phyloP scores from a whole-genome alignment of 2,113 vertebrate genomes.

The Geothlypis trichas region DNA sequence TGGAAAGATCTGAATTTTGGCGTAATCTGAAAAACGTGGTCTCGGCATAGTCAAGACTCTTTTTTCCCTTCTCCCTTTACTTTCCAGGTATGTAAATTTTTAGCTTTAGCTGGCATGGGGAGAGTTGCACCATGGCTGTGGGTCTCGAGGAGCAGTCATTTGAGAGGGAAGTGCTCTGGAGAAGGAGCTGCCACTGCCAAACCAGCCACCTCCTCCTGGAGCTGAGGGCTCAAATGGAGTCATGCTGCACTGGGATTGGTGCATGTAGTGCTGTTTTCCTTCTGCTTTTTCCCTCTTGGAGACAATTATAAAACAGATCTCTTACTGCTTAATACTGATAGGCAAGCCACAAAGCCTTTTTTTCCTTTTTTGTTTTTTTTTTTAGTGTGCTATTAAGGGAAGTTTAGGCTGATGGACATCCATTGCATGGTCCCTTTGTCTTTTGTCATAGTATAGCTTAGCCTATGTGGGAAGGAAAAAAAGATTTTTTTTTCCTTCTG shows the following conservation, averaged over 20 bases:
- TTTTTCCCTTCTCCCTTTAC: background rate
- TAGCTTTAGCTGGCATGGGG: background rate
- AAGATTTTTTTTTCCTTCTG: conserved; percentile 44
- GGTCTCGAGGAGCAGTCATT: background rate
- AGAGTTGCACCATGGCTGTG: fast-evolving
- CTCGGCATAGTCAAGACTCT: fast-evolving
- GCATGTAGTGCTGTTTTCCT: background rate
- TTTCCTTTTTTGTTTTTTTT: background rate
- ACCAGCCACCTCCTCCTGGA: background rate
- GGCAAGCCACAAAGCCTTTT: background rate
- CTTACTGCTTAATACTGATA: background rate
- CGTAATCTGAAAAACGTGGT: fast-evolving
- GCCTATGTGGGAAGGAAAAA: background rate
- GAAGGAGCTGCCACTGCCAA: background rate
- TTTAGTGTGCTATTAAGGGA: background rate
- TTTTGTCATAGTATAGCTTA: background rate
- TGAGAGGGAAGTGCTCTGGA: background rate
- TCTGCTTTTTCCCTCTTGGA: background rate
- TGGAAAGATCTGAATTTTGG: background rate
- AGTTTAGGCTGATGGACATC: background rate
- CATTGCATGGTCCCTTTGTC: background rate
- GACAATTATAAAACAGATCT: background rate
- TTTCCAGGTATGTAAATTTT: background rate
- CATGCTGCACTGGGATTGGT: background rate
- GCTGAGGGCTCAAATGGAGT: background rate